Conservation (phyloP, 2,113 vertebrate genomes). For the Aix galericulata region DNA sequence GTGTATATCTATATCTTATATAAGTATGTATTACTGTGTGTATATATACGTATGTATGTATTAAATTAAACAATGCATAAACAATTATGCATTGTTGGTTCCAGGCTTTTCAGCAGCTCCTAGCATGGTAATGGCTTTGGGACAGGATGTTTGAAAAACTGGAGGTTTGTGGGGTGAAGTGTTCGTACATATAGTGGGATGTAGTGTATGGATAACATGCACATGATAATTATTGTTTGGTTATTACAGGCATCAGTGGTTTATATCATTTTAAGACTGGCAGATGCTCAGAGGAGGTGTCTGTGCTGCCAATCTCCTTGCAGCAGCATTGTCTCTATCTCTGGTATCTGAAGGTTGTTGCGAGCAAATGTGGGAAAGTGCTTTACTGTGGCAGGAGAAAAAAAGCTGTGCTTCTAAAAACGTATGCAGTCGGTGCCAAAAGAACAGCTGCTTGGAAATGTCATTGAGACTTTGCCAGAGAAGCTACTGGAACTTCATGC, state of each 20-base stretch:
- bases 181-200: background rate
- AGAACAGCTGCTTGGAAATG: conserved; percentile 12
- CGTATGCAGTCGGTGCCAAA: background rate
- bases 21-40: fast-evolving
- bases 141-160: background rate
- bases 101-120: background rate
- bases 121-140: background rate
- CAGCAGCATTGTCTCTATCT: background rate
- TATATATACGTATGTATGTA: fast-evolving
- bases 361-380: background rate
- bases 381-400: background rate
- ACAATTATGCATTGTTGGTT: background rate
- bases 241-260: background rate
- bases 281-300: background rate
- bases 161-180: background rate
- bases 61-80: no score
- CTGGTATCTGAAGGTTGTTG: background rate
- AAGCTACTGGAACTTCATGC: background rate
- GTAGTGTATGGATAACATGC: background rate
- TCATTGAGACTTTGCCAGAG: background rate
- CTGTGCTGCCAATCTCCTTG: background rate
- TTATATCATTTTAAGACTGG: background rate
- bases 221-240: background rate
- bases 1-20: fast-evolving
- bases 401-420: background rate